Evolutionary conservation across 2,888 invertebrate genomes (phyloP), one percentile per base, ranked within the genome.

Genomic region (Ornithoptera alexandrae): DNA sequence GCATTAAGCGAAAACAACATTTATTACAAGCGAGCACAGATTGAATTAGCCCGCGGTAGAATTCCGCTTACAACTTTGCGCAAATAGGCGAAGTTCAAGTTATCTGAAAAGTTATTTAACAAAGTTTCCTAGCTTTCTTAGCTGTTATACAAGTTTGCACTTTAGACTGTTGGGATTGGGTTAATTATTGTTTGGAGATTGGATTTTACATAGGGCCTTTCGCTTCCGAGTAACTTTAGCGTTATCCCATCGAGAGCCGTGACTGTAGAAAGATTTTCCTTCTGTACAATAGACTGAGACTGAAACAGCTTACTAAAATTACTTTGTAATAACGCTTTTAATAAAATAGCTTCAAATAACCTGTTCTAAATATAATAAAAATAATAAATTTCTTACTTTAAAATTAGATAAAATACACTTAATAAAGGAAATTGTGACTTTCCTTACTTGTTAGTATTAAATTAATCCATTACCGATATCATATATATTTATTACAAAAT

Each of bases 51-150:
- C 78, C 84, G 89, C 83, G 87, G 87, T 85, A 80, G 86, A 84
- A 86, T 87, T 85, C 85, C 90, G 87, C 88, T 90, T 92, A 89
- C 88, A 89, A 89, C 92, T 90, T 90, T 90, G 88, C 82, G 84
- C 88, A 91, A 91, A 90, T 90, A 91, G 84, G 86, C 85, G 82
- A 86, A 90, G 88, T 91, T 91, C 90, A 92, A 92, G 91, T 92
- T 92, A 92, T 92, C 92, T 92, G 92, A 92, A 92, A 92, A 92
- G 92, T 92, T 92, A 92, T 92, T 92, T 92, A 92, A 92, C 92
- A 92, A 92, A 92, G 92, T 92, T 92, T 92, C 92, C 92, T 92
- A 91, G 92, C 92, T 90, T 91, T 92, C 88, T 88, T 84, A 83
- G 81, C 75, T 76, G 88, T 81, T 79, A 80, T 76, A 77, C 80